Conservation (phyloP, 2,888 invertebrate species). For the Lucinisca nassula region DNA sequence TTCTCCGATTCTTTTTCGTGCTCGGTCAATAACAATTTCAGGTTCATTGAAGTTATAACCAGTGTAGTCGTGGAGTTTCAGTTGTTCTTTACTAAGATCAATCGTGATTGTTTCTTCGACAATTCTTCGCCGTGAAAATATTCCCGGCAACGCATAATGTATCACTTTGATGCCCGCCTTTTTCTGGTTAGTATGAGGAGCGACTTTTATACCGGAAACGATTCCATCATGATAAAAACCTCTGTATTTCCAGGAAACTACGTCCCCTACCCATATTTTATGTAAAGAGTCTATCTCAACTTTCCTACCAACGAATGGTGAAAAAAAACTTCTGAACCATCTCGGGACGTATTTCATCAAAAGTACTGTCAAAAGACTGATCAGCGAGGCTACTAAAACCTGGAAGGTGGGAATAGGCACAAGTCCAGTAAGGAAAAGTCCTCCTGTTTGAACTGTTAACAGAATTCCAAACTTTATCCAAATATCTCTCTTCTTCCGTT, state of each 20-base stretch:
- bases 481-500: not conserved
- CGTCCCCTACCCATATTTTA: constrained; percentile 29
- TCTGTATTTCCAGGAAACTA: constrained; percentile 20
- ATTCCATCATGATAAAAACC: constrained; percentile 26
- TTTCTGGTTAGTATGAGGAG: not conserved
- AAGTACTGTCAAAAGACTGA: not conserved
- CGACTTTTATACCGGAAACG: constrained; percentile 14
- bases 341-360: not conserved
- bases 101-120: constrained; percentile 24
- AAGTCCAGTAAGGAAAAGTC: not conserved
- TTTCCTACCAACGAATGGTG: constrained; percentile 45
- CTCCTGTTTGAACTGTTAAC: not conserved
- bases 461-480: constrained; percentile 15
- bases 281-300: constrained; percentile 4
- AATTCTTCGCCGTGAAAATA: constrained; percentile 25
- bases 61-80: constrained; percentile 18
- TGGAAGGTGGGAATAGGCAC: not conserved
- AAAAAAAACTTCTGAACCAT: not conserved
- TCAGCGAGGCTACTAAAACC: not conserved
- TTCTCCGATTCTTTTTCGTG: constrained; percentile 48
- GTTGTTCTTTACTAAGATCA: constrained; percentile 8
- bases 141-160: constrained; percentile 21
- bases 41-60: constrained; percentile 10
- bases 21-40: constrained; percentile 46
- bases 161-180: constrained; percentile 36